Conservation (phyloP, 2,113 vertebrate genomes). For the Cavia porcellus region DNA sequence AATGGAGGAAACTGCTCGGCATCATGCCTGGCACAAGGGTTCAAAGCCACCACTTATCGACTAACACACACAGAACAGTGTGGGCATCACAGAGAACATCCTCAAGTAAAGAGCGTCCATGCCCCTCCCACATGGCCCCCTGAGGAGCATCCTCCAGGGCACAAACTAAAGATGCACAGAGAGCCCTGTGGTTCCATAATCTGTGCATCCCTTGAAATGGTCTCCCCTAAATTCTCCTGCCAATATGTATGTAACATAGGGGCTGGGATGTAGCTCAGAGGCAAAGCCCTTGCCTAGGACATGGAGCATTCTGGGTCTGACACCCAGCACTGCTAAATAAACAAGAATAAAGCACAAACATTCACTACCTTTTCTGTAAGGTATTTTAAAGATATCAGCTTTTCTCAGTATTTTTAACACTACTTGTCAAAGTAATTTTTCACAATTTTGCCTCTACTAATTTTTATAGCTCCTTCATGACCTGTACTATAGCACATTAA, state of each 20-base stretch:
- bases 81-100: rapidly evolving
- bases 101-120: rapidly evolving
- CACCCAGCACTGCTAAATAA: background rate
- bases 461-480: background rate
- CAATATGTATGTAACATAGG: background rate
- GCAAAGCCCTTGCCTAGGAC: background rate
- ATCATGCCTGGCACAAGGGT: background rate
- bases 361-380: background rate
- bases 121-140: rapidly evolving
- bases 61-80: background rate
- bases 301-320: background rate
- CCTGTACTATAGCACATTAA: background rate
- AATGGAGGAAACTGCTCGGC: background rate
- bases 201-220: background rate
- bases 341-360: background rate
- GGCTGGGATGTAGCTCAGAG: background rate
- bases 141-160: background rate
- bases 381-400: background rate
- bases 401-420: background rate
- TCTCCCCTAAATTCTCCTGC: background rate
- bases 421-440: background rate
- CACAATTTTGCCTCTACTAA: background rate
- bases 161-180: too few species aligned
- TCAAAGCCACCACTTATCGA: background rate
- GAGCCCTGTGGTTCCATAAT: background rate